Evolutionary conservation across 1,140 invertebrate species (phyloP).

Genomic region (Lasioglossum albipes): DNA sequence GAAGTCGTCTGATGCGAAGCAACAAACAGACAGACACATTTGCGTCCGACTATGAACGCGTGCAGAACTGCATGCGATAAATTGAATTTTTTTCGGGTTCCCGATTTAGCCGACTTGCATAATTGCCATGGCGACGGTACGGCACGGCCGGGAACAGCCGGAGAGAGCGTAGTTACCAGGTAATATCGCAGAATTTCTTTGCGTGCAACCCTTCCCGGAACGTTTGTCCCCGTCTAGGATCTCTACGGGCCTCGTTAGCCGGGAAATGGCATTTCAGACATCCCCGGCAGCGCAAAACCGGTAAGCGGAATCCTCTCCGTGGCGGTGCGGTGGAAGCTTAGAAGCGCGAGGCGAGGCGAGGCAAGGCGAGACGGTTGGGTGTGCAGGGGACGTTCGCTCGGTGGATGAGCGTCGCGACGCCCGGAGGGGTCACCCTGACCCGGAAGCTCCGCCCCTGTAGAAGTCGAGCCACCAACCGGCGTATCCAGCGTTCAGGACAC

Average conservation of each 20-base stretch:
- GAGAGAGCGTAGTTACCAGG: neutral
- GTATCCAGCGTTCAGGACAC: constrained; percentile 63
- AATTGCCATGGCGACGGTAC: too few species aligned
- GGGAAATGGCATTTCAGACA: constrained; percentile 1
- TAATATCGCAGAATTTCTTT: neutral
- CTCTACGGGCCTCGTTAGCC: neutral
- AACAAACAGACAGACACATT: too few species aligned
- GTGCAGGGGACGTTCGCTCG: constrained; percentile 26
- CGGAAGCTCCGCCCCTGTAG: constrained; percentile 77
- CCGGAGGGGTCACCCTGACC: constrained; percentile 63
- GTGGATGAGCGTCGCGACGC: constrained; percentile 73
- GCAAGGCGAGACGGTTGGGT: neutral
- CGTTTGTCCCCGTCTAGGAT: neutral
- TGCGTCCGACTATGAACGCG: too few species aligned
- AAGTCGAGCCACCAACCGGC: constrained; percentile 74
- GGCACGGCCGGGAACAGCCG: neutral
- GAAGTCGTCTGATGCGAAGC: too few species aligned
- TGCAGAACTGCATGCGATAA: too few species aligned
- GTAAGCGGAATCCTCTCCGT: constrained; percentile 6
- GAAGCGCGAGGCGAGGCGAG: neutral
- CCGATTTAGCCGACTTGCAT: too few species aligned
- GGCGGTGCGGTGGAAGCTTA: constrained; percentile 14
- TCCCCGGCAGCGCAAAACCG: neutral
- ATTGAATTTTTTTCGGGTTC: too few species aligned
- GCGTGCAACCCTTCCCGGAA: neutral